Percentiles rank a stretch among this genome's conserved stretches.
Evolutionary conservation across 2,113 vertebrate species (phyloP).

Genomic region (Pterocles burchelli): DNA sequence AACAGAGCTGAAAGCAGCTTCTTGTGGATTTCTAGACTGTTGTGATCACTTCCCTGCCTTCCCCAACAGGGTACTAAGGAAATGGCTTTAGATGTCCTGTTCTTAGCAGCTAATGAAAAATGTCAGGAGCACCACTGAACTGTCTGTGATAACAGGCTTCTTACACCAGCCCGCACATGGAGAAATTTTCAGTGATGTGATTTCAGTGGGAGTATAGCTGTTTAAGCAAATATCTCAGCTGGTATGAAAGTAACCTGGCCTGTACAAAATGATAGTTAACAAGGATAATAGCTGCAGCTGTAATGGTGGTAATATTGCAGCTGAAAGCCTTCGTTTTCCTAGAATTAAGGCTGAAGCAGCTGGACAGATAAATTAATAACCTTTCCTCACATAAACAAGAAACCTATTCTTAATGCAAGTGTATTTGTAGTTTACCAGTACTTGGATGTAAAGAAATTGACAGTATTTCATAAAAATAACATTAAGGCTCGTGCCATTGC

Average conservation of each 20-base stretch:
- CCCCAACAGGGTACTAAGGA: not conserved
- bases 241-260: not conserved
- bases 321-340: not conserved
- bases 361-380: not conserved
- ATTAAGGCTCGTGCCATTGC: not conserved
- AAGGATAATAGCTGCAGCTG: not conserved
- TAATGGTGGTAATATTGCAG: not conserved
- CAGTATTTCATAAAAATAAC: not conserved
- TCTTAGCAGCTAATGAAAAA: slow-evolving; percentile 49
- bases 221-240: slow-evolving; percentile 6
- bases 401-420: not conserved
- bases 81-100: slow-evolving; percentile 25
- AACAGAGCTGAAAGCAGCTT: not conserved
- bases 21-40: not conserved
- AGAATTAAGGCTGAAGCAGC: not conserved
- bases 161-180: not conserved
- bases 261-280: not conserved
- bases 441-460: not conserved
- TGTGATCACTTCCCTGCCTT: not conserved
- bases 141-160: slow-evolving; percentile 14
- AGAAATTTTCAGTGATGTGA: not conserved
- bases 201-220: not conserved
- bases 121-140: slow-evolving; percentile 1
- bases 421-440: not conserved
- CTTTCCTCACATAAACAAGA: not conserved